Percentiles rank a stretch among this genome's conserved stretches.
phyloP scores from a whole-genome alignment of 2,797 vertebrate species.

The Chelon auratus region DNA sequence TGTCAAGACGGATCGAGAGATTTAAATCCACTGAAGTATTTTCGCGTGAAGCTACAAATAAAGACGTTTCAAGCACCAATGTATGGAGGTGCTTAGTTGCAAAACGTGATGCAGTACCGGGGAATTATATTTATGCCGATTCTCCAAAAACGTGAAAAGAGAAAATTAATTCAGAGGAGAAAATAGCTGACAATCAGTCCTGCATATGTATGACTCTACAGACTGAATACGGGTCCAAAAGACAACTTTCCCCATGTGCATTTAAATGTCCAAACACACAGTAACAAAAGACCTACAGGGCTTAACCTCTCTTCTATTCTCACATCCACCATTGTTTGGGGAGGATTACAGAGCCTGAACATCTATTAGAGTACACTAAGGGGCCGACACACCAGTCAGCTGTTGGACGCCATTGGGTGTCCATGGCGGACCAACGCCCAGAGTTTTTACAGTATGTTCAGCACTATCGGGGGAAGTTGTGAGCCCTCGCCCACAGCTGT shows the following conservation, averaged over 20 bases:
- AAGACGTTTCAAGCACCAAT: background rate
- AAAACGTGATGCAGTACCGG: background rate
- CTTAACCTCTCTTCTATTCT: slow-evolving; percentile 64
- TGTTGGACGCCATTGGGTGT: slow-evolving; percentile 40
- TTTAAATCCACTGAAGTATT: slow-evolving; percentile 18
- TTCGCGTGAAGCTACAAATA: slow-evolving; percentile 15
- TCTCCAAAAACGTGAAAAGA: background rate
- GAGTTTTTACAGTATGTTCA: slow-evolving; percentile 54
- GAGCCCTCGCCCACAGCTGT: slow-evolving; percentile 46
- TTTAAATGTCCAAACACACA: slow-evolving; percentile 53
- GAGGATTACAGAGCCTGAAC: slow-evolving; percentile 66
- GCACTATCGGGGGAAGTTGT: slow-evolving; percentile 51
- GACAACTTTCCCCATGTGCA: slow-evolving; percentile 18
- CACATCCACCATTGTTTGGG: slow-evolving; percentile 67
- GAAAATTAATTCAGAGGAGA: slow-evolving; percentile 7
- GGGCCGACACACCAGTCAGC: slow-evolving; percentile 40
- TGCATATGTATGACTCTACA: slow-evolving; percentile 40
- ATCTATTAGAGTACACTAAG: slow-evolving; percentile 44
- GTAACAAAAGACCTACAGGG: slow-evolving; percentile 45
- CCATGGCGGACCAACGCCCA: slow-evolving; percentile 43
- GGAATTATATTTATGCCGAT: background rate
- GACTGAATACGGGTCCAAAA: slow-evolving; percentile 7
- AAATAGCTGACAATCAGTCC: slow-evolving; percentile 1
- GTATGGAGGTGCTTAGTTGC: background rate
- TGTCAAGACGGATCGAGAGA: slow-evolving; percentile 33